Evolutionary conservation across 2,888 invertebrate genomes (phyloP).

Genomic region (Cantharis rustica): DNA sequence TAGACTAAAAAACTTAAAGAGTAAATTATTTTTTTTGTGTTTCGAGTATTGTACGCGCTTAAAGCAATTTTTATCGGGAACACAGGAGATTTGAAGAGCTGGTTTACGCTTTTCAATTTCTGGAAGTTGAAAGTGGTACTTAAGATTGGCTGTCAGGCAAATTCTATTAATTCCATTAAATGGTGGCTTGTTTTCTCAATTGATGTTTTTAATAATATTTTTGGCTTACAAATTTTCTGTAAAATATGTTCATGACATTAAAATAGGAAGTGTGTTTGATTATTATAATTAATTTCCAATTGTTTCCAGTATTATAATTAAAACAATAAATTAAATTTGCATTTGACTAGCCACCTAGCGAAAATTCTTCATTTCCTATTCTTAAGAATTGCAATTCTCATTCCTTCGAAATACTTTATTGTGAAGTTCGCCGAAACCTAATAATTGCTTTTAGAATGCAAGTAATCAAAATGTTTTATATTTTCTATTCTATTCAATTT

Average conservation of each 20-base stretch:
- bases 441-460: background rate
- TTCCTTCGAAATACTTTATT: background rate
- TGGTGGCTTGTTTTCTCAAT: background rate
- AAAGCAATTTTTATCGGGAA: background rate
- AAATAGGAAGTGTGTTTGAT: background rate
- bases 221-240: background rate
- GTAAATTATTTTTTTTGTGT: background rate
- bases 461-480: background rate
- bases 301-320: background rate
- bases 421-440: background rate
- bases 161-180: slow-evolving; percentile 14
- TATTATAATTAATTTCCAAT: background rate
- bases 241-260: background rate
- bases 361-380: background rate
- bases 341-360: background rate
- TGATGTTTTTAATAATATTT: background rate
- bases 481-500: background rate
- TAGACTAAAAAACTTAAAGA: background rate
- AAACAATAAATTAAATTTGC: background rate
- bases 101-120: slow-evolving; percentile 5
- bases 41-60: background rate
- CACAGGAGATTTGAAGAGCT: slow-evolving; percentile 6
- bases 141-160: slow-evolving; percentile 16
- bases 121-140: slow-evolving; percentile 9
- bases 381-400: background rate